Percentiles rank a stretch among this genome's conserved stretches.
These are phyloP conservation scores for Litocranius walleri DNA, from an alignment of 2,113 vertebrate genomes.

Conservation along the genomic window DNA sequence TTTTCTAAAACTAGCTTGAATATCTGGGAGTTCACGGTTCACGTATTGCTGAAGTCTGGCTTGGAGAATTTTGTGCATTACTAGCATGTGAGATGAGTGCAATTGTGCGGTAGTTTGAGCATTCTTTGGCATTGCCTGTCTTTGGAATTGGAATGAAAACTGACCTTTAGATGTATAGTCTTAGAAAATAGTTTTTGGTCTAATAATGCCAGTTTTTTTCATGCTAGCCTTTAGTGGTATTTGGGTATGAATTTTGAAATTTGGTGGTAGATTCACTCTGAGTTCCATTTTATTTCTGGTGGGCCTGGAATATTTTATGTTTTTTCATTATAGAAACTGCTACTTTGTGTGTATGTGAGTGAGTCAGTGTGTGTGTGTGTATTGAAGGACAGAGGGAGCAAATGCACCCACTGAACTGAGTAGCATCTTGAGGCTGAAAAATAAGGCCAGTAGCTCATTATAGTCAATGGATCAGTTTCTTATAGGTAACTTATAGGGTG, in stretches of 20 bases:
- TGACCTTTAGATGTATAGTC: neutral
- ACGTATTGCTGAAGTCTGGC: too few species aligned
- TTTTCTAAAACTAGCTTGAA: too few species aligned
- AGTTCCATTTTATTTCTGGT: slow-evolving; percentile 58
- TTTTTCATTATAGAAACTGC: slow-evolving; percentile 11
- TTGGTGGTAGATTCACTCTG: slow-evolving; percentile 55
- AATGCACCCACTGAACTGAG: neutral
- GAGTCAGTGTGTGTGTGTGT: neutral
- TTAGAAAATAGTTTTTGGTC: slow-evolving; percentile 41
- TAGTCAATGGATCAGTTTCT: neutral
- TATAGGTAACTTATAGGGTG: neutral
- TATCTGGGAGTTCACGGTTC: too few species aligned
- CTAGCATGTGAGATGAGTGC: too few species aligned
- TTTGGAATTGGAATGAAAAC: too few species aligned
- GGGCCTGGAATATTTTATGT: slow-evolving; percentile 34
- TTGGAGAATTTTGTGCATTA: too few species aligned
- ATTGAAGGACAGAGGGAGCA: neutral
- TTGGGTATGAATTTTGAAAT: slow-evolving; percentile 47
- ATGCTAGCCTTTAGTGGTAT: slow-evolving; percentile 44
- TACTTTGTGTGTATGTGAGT: neutral
- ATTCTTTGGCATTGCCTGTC: too few species aligned
- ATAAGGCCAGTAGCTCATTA: neutral
- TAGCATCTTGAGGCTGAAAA: neutral
- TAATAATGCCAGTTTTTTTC: slow-evolving; percentile 14
- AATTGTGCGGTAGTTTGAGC: too few species aligned